A percentile compares a stretch with the other conserved stretches of the same genome.
These are phyloP conservation scores for Plecturocebus donacophilus DNA, from an alignment of 2,113 vertebrate genomes.

Conservation along the genomic window DNA sequence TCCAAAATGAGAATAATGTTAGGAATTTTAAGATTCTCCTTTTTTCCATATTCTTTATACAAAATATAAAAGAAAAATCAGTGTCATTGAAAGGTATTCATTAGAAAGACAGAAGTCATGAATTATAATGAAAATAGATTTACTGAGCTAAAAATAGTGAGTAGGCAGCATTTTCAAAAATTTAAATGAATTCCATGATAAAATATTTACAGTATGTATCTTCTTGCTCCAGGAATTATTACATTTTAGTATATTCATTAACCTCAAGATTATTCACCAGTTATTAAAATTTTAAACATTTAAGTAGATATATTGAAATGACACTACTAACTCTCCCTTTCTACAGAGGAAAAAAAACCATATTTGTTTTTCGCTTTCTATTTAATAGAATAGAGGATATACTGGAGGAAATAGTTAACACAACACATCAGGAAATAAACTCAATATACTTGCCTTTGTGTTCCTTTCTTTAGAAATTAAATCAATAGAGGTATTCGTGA, in stretches of 20 bases:
- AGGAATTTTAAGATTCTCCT: not conserved
- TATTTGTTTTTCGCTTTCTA: not conserved
- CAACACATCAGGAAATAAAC: not conserved
- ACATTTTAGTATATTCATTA: constrained; percentile 52
- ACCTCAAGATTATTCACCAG: constrained; percentile 1
- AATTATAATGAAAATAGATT: constrained; percentile 52
- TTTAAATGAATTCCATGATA: constrained; percentile 44
- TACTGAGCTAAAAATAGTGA: constrained; percentile 55
- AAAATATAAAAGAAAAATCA: constrained; percentile 4
- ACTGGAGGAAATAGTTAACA: not conserved
- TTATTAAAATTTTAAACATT: not conserved
- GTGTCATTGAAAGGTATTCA: constrained; percentile 37
- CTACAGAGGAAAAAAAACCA: not conserved
- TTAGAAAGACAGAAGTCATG: not conserved
- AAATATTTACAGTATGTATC: constrained; percentile 1
- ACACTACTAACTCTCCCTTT: not conserved
- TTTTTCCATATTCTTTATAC: constrained; percentile 18
- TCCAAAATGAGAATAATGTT: not conserved
- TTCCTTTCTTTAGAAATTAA: not conserved
- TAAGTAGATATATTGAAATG: not conserved
- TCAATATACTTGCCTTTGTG: not conserved
- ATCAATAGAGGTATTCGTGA: not conserved
- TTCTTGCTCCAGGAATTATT: constrained; percentile 49
- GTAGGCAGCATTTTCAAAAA: constrained; percentile 42
- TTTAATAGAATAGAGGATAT: not conserved